phyloP scores from a whole-genome alignment of 2,797 vertebrate genomes.

The Manis javanica region DNA sequence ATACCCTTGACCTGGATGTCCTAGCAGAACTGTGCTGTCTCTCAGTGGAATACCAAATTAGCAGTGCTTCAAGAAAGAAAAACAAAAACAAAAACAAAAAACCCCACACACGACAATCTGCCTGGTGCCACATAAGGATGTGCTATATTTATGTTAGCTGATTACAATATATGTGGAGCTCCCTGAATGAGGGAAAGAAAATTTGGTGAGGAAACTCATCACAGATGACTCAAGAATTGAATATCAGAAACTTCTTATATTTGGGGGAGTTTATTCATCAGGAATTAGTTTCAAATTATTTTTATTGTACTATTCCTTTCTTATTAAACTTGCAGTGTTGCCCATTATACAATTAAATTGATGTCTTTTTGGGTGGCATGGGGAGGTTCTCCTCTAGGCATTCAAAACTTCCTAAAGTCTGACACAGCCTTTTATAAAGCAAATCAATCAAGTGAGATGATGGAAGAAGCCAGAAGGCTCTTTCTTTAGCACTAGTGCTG shows the following conservation, averaged over 20 bases:
- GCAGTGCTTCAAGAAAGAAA: neutral
- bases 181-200: no score
- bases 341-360: neutral
- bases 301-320: neutral
- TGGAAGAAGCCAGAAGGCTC: neutral
- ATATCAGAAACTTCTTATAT: neutral
- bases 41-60: neutral
- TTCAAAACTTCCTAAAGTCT: neutral
- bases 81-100: neutral
- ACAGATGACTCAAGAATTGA: neutral
- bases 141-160: neutral
- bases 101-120: neutral
- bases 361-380: neutral
- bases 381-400: neutral
- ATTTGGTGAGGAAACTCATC: neutral
- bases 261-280: neutral
- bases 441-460: neutral
- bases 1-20: conserved; percentile 20
- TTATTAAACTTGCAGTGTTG: neutral
- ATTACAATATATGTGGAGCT: neutral
- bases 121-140: neutral
- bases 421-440: neutral
- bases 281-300: conserved; percentile 22
- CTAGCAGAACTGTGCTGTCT: neutral
- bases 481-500: neutral